Evolutionary conservation across 2,888 invertebrate genomes (phyloP).

Genomic region (Ariolimax columbianus): DNA sequence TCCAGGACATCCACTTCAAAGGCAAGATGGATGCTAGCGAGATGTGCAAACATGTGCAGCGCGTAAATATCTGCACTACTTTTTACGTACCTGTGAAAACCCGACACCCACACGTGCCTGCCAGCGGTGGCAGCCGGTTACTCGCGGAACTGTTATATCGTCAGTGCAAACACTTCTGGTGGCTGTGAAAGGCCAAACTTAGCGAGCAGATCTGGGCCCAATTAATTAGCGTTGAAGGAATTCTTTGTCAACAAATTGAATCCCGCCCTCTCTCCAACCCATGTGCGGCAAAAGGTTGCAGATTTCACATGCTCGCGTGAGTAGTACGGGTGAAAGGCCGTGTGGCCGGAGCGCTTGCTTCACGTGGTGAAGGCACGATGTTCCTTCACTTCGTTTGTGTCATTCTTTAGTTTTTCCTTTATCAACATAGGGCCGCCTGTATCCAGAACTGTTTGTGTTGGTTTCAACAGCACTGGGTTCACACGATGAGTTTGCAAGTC

Average conservation of each 20-base stretch:
- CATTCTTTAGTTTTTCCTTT: too few relatives aligned
- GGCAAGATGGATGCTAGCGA: too few relatives aligned
- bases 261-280: conserved; percentile 22
- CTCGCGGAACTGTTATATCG: background rate
- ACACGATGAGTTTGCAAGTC: too few relatives aligned
- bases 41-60: background rate
- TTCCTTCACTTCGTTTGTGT: too few relatives aligned
- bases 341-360: too few relatives aligned
- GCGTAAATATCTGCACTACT: background rate
- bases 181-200: conserved; percentile 4
- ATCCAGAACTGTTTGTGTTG: too few relatives aligned
- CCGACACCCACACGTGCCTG: background rate
- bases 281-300: conserved; percentile 10
- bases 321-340: too few relatives aligned
- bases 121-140: background rate
- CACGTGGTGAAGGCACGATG: too few relatives aligned
- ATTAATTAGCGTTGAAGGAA: conserved; percentile 31
- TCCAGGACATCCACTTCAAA: too few relatives aligned
- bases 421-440: too few relatives aligned
- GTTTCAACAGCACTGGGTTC: too few relatives aligned
- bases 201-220: background rate
- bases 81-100: background rate
- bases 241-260: conserved; percentile 33
- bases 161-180: background rate
- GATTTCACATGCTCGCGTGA: conserved; percentile 10